Evolutionary conservation across 2,113 vertebrate species (phyloP).

Genomic region (Anas platyrhynchos): DNA sequence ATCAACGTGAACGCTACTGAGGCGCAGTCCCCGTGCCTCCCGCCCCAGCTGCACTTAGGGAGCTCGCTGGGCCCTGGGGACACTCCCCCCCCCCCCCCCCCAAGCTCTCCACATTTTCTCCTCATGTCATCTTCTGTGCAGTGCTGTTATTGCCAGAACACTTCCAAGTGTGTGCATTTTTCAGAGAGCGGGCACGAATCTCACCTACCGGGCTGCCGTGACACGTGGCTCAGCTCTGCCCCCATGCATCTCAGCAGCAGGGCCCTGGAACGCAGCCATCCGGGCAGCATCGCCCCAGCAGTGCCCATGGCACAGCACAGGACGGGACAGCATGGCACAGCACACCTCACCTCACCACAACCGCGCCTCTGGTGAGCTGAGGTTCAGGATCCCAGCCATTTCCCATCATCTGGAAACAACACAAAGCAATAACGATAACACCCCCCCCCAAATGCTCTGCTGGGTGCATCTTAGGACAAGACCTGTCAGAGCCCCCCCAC

Average conservation of each 20-base stretch:
- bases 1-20: accelerated
- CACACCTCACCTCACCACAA: background rate
- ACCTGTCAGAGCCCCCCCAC: background rate
- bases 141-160: background rate
- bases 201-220: background rate
- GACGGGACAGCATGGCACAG: too few relatives aligned
- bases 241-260: too few relatives aligned
- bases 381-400: background rate
- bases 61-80: background rate
- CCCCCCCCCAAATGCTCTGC: accelerated
- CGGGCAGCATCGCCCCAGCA: too few relatives aligned
- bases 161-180: accelerated
- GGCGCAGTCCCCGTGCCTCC: accelerated
- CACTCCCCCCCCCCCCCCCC: accelerated
- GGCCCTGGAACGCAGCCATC: too few relatives aligned
- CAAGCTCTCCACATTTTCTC: background rate
- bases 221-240: accelerated
- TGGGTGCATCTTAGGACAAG: too few relatives aligned
- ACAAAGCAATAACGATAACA: too few relatives aligned
- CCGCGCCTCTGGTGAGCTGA: too few relatives aligned
- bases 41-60: accelerated
- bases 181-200: background rate
- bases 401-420: background rate
- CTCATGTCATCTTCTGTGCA: background rate
- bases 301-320: too few relatives aligned